Evolutionary conservation across 2,888 invertebrate genomes (phyloP), one percentile per base, ranked within the genome.

Genomic region (Nomada flava): DNA sequence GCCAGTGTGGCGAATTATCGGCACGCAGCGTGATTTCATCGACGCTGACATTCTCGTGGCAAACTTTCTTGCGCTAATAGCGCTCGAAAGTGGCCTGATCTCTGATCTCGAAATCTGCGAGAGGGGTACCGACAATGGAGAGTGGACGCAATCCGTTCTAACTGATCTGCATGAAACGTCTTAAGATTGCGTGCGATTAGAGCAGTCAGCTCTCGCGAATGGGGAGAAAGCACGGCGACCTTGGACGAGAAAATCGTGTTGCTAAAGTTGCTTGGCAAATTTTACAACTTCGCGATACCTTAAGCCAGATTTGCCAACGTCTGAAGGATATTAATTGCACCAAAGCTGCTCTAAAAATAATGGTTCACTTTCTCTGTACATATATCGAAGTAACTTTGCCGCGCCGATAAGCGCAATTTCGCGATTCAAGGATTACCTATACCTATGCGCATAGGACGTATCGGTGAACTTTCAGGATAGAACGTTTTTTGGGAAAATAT

Each of bases 11-110:
- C 53, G 73, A 47, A 73, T 62, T 50, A 72, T 47, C 57, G 64
- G 18, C 15, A 42, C 29, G 70, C 26, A 29, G 29, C 13, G 20
- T 29, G 68, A 78, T 71, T 72, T 50, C 71, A 62, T 29, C 44
- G n/a, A 18, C 55, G 62, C 70, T 67, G 55, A 71, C 73, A 79
- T 81, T 78, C 80, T 73, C 64, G 60, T 23, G 20, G 44, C 57
- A 11, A 72, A 64, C 67, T 81, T 77, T 83, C 68, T 62, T 77
- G 74, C 59, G 81, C 71, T 82, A 82, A 82, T 82, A 83, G 71
- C 53, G 53, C 57, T 70, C 60, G 73, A 83, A 77, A 81, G 81
- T 59, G 70, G 57, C 42, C 53, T 72, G 83, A 82, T 72, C 83
- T 72, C 67, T 60, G 72, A 60, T 77, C 82, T 69, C 74, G 70